phyloP scores from a whole-genome alignment of 2,888 invertebrate genomes.

The Resseliella maxima region DNA sequence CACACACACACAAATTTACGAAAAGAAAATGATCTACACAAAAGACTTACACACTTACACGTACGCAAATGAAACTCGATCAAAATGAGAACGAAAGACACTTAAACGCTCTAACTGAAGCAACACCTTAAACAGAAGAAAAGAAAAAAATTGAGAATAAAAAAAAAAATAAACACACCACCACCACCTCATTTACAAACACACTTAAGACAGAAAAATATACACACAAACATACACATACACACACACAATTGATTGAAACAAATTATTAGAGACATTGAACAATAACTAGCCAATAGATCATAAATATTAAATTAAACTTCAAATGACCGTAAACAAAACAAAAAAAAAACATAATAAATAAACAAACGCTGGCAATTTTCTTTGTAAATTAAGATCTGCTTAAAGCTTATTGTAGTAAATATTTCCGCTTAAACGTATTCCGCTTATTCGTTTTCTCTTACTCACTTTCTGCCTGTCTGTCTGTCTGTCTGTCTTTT shows the following conservation, averaged over 20 bases:
- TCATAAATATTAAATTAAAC: constrained; percentile 41
- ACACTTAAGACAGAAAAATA: background rate
- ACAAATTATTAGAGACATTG: constrained; percentile 1
- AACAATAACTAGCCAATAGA: constrained; percentile 16
- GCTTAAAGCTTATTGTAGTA: background rate
- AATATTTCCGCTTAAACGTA: background rate
- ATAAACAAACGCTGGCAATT: background rate
- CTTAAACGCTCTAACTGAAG: background rate
- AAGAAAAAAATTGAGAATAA: background rate
- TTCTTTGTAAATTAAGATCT: background rate
- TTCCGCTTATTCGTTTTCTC: background rate
- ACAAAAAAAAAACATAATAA: constrained; percentile 9
- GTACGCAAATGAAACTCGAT: background rate
- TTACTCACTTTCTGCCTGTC: background rate
- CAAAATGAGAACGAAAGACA: background rate
- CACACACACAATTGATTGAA: background rate
- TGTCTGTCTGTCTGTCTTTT: background rate
- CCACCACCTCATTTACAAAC: background rate
- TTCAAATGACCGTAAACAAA: constrained; percentile 35
- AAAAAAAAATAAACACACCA: background rate
- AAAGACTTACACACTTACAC: constrained; percentile 40
- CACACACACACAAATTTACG: background rate
- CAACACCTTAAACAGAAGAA: background rate
- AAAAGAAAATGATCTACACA: background rate
- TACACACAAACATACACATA: background rate